These are phyloP conservation scores for Lagria hirta DNA, from an alignment of 2,888 invertebrate species.

Conservation along the genomic window DNA sequence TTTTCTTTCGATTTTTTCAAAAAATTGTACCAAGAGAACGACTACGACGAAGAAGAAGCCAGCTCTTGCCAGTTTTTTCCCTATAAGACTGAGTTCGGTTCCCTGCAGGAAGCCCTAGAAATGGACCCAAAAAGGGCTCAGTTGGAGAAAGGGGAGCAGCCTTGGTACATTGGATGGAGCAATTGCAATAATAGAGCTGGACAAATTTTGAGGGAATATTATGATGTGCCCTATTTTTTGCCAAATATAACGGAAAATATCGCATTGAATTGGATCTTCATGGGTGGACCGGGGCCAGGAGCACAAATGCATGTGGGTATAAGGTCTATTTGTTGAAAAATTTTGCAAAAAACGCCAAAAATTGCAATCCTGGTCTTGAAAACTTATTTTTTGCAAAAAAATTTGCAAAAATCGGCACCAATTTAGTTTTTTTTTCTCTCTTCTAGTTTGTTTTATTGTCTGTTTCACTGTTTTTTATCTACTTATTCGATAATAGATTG, in stretches of 20 bases:
- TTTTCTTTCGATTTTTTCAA: slow-evolving; percentile 79
- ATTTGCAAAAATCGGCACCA: too few species aligned
- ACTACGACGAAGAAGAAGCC: slow-evolving; percentile 42
- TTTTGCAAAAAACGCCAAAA: too few species aligned
- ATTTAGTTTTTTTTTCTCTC: too few species aligned
- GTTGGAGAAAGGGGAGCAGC: slow-evolving; percentile 52
- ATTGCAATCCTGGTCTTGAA: too few species aligned
- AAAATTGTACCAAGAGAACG: slow-evolving; percentile 67
- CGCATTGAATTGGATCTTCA: slow-evolving; percentile 94
- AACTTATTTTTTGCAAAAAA: too few species aligned
- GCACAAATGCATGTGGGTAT: slow-evolving; percentile 90
- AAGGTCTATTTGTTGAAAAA: too few species aligned
- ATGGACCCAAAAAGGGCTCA: slow-evolving; percentile 75
- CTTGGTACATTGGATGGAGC: slow-evolving; percentile 81
- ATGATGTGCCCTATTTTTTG: slow-evolving; percentile 84
- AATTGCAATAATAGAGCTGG: slow-evolving; percentile 88
- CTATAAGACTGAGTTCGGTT: slow-evolving; percentile 83
- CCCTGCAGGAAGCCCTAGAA: slow-evolving; percentile 76
- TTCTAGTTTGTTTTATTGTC: neutral
- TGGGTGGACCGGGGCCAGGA: slow-evolving; percentile 92
- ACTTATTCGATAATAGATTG: neutral
- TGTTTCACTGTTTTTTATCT: slow-evolving; percentile 1
- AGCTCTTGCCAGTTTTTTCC: slow-evolving; percentile 85
- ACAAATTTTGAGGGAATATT: slow-evolving; percentile 73
- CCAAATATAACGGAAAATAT: slow-evolving; percentile 84